A percentile compares a stretch with the other conserved stretches of the same genome.
These are phyloP conservation scores for Polypterus bichir DNA, from an alignment of 2,113 vertebrate species.

Conservation along the genomic window DNA sequence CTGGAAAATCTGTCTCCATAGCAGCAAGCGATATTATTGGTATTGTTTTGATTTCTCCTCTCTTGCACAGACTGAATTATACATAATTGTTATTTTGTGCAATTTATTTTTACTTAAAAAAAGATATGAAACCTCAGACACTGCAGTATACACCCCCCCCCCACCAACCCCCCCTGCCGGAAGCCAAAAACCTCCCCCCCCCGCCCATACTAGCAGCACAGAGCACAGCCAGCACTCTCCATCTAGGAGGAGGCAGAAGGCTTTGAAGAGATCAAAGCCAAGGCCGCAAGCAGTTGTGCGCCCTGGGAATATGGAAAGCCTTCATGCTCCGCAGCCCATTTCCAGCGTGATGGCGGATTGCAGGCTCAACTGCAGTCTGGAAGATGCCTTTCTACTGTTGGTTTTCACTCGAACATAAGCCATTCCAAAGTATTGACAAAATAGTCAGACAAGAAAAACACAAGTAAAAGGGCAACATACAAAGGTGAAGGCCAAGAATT, in stretches of 20 bases:
- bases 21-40: no score
- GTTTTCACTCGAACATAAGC: conserved; percentile 96
- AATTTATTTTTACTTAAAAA: conserved; percentile 93
- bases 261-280: conserved; percentile 99
- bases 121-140: conserved; percentile 60
- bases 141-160: conserved; percentile 29
- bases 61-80: conserved; percentile 73
- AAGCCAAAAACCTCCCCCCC: conserved; percentile 16
- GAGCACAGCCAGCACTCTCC: conserved; percentile 95
- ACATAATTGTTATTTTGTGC: conserved; percentile 87
- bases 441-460: conserved; percentile 38
- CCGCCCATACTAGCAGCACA: conserved; percentile 58
- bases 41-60: conserved; percentile 42
- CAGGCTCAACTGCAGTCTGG: conserved; percentile 95
- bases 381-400: conserved; percentile 95
- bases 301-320: conserved; percentile 98
- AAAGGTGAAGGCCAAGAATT: background rate
- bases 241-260: conserved; percentile 97
- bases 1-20: no score
- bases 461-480: conserved; percentile 52
- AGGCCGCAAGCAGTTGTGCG: conserved; percentile 96
- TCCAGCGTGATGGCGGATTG: conserved; percentile 95
- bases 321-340: conserved; percentile 94
- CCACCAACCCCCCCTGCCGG: conserved; percentile 14
- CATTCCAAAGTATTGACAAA: conserved; percentile 54